These are phyloP conservation scores for Heterodera filipjevi DNA, from an alignment of 2,888 invertebrate genomes.

Conservation along the genomic window DNA sequence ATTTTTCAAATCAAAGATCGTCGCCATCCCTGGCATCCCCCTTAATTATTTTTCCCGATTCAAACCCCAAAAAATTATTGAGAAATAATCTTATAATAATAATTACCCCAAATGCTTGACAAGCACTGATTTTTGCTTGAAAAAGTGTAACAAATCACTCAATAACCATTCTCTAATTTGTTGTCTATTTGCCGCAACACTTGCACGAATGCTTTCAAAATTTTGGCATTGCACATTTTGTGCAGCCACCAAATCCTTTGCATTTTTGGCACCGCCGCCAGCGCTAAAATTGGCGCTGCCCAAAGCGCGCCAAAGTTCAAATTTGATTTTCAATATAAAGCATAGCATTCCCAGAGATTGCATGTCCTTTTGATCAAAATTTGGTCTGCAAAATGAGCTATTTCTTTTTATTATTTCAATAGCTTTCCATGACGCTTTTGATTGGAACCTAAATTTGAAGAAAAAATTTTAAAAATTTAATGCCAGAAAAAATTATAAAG, in stretches of 20 bases:
- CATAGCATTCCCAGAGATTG: neutral
- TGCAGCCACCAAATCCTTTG: neutral
- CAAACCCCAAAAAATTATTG: no score
- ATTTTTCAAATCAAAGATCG: no score
- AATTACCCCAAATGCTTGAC: neutral
- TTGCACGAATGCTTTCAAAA: neutral
- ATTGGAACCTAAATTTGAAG: neutral
- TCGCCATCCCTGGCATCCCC: no score
- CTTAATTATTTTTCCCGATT: no score
- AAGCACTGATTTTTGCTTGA: neutral
- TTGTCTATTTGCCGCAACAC: neutral
- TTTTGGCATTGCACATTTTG: neutral
- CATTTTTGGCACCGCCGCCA: neutral
- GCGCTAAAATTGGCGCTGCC: no score
- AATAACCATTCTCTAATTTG: neutral
- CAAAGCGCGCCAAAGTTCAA: neutral
- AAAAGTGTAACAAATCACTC: neutral
- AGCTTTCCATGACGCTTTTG: neutral
- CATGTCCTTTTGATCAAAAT: neutral
- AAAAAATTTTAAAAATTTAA: no score
- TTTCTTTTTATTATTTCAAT: no score
- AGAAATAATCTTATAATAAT: neutral
- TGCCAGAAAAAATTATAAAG: no score
- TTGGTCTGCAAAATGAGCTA: neutral
- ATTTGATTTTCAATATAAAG: neutral